Percentiles rank a stretch among this genome's conserved stretches.
phyloP scores from a whole-genome alignment of 2,888 invertebrate genomes.

The Clitarchus hookeri region DNA sequence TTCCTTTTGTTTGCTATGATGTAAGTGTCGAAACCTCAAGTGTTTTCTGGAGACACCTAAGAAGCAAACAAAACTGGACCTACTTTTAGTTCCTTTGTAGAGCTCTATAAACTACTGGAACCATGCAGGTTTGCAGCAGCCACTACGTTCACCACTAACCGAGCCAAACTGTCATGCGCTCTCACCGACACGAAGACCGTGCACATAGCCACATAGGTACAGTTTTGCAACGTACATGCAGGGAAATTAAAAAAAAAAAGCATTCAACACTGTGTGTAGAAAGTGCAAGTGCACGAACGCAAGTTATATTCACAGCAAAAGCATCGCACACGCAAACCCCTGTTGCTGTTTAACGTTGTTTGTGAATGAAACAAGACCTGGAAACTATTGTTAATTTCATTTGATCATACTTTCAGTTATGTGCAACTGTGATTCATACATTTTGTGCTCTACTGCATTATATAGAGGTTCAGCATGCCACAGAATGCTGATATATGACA shows the following conservation, averaged over 20 bases:
- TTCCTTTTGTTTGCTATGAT: not conserved
- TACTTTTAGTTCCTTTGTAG: not conserved
- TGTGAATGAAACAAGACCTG: too few relatives aligned
- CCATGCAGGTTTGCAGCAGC: conserved; percentile 1
- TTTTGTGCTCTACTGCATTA: too few relatives aligned
- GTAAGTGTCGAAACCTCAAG: not conserved
- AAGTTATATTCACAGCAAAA: not conserved
- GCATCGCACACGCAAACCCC: not conserved
- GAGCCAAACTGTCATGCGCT: not conserved
- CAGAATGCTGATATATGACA: too few relatives aligned
- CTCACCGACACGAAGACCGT: not conserved
- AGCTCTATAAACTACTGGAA: not conserved
- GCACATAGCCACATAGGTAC: not conserved
- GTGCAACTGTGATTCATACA: too few relatives aligned
- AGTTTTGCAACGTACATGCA: not conserved
- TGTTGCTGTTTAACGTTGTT: too few relatives aligned
- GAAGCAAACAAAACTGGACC: not conserved
- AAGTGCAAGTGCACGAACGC: too few relatives aligned
- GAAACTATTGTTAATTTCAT: too few relatives aligned
- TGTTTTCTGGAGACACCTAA: conserved; percentile 19
- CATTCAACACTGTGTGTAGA: not conserved
- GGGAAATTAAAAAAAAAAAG: not conserved
- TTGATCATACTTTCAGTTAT: too few relatives aligned
- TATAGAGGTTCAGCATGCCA: too few relatives aligned
- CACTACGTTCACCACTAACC: not conserved